These are phyloP conservation scores for Dichetophora obliterata DNA, from an alignment of 2,888 invertebrate genomes.

Conservation along the genomic window DNA sequence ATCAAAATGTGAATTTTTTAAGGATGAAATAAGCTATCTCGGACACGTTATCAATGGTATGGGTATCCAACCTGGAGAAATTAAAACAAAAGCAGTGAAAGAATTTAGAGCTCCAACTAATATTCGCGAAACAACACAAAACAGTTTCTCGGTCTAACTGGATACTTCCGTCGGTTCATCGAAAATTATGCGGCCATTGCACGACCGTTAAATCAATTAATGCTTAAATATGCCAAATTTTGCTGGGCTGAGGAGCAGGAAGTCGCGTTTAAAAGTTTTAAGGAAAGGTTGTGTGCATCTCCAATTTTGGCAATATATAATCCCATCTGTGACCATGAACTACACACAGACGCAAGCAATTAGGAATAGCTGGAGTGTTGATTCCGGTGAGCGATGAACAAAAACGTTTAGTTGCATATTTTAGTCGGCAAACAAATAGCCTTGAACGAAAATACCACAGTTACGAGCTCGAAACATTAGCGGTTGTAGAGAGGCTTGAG, in stretches of 20 bases:
- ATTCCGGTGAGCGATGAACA: conserved; percentile 10
- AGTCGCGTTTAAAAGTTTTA: conserved; percentile 21
- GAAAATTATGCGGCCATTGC: conserved; percentile 33
- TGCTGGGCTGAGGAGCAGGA: conserved; percentile 27
- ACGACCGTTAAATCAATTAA: conserved; percentile 18
- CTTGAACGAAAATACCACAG: conserved; percentile 39
- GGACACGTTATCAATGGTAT: too few relatives aligned
- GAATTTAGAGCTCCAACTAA: conserved; percentile 14
- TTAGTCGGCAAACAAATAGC: conserved; percentile 28
- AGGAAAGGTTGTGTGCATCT: conserved; percentile 21
- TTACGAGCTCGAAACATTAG: conserved; percentile 6
- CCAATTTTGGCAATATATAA: conserved; percentile 31
- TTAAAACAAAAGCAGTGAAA: neutral
- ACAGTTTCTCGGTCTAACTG: conserved; percentile 32
- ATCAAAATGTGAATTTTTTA: neutral
- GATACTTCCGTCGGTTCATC: conserved; percentile 37
- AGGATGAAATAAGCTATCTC: neutral
- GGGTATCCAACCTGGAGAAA: too few relatives aligned
- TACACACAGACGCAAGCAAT: conserved; percentile 29
- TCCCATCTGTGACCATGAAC: conserved; percentile 16
- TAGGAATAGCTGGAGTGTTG: conserved; percentile 33
- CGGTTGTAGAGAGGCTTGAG: conserved; percentile 39
- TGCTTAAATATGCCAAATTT: conserved; percentile 29
- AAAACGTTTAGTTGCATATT: conserved; percentile 31
- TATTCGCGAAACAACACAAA: conserved; percentile 23